Evolutionary conservation across 1,140 invertebrate genomes (phyloP), one percentile per base, ranked within the genome.

Genomic region (Drosophila yakuba): DNA sequence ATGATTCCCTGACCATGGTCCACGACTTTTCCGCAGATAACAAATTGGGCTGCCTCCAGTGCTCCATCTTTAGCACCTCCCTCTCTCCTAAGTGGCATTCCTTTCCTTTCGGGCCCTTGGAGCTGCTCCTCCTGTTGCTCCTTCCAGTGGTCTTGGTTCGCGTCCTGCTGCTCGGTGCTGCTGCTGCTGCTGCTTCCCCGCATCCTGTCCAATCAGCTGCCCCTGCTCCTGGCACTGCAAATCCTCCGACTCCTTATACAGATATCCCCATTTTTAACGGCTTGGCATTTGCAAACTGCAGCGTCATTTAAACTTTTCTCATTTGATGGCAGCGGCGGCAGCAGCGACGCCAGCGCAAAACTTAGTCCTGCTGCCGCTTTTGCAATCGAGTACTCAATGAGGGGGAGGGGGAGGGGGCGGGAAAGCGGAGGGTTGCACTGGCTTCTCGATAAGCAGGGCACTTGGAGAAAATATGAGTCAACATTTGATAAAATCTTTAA

Each of bases 241-340:
- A 14, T 43, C 12, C 43, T 41, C 36, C 32, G 20, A 32, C 56
- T 62, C 51, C 51, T 58, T 55, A 56, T 57, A 71, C 66, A 76
- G 83, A 89, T 88, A 89, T 88, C 66, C 79, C 62, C 76, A 78
- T 89, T 83, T 88, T 88, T 88, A 88, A 88, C 84, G 81, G 84
- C 83, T 83, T 88, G 83, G 79, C 83, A 88, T 88, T 88, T 88
- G 83, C 83, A 88, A 88, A 88, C 84, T 88, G 83, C 83, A 88
- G 83, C 83, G 80, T 88, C 84, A 88, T 88, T 88, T 88, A 88
- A 88, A 88, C 84, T 88, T 89, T 88, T 88, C 84, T 88, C 84
- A 88, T 88, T 88, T 88, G 84, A 73, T 71, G 83, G 84, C 84
- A 78, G 82, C 74, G 76, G 60, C 73, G 75, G 63, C 47, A 56